phyloP scores from a whole-genome alignment of 2,113 vertebrate genomes.

The Amphilophus citrinellus region DNA sequence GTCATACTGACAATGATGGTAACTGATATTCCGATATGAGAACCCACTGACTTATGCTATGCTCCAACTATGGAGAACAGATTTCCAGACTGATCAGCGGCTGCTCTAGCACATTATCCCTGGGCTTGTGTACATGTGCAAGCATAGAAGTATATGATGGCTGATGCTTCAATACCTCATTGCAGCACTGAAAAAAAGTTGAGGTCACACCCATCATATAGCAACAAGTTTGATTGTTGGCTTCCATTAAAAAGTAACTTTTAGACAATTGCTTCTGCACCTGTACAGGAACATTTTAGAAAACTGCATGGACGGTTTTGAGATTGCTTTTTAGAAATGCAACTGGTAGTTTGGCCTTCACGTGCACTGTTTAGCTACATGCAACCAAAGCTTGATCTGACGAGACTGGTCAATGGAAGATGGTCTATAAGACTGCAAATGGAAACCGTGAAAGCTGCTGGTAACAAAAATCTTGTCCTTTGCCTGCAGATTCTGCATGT shows the following conservation, averaged over 20 bases:
- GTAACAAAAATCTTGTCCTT: not conserved
- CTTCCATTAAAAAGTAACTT: not conserved
- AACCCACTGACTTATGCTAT: not conserved
- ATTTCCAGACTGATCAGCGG: not conserved
- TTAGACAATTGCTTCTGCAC: not conserved
- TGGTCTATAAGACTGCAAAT: not conserved
- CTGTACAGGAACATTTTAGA: not conserved
- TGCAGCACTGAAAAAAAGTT: not conserved
- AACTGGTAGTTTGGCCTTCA: not conserved
- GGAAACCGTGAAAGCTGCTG: not conserved
- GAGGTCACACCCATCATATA: not conserved
- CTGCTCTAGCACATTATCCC: not conserved
- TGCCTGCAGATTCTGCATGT: not conserved
- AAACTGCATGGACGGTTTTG: not conserved
- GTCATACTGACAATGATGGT: not conserved
- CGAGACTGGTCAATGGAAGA: not conserved
- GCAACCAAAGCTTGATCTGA: too few relatives aligned
- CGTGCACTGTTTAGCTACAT: not conserved
- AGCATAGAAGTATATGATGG: not conserved
- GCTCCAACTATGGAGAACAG: not conserved
- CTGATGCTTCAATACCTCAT: not conserved
- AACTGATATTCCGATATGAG: too few relatives aligned
- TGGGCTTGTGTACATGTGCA: not conserved
- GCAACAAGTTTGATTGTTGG: not conserved
- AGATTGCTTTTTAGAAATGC: not conserved